Evolutionary conservation across 1,140 invertebrate genomes (phyloP).

Genomic region (Atta colombica): DNA sequence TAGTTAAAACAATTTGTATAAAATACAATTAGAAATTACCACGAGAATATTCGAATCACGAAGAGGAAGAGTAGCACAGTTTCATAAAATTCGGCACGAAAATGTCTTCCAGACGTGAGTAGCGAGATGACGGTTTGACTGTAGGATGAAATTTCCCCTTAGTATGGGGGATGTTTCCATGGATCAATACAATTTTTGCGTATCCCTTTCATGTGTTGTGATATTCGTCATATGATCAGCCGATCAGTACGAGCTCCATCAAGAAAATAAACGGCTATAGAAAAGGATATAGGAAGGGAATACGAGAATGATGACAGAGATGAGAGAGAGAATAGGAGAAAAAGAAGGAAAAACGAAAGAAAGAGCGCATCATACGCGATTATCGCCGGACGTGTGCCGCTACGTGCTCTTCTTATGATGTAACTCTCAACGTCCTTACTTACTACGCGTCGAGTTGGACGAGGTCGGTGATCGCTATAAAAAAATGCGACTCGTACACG

Average conservation of each 20-base stretch:
- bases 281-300: background rate
- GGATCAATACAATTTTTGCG: conserved; percentile 80
- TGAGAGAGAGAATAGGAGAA: background rate
- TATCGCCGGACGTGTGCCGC: conserved; percentile 49
- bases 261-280: background rate
- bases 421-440: conserved; percentile 86
- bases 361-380: conserved; percentile 26
- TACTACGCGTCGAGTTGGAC: conserved; percentile 85
- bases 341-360: conserved; percentile 3
- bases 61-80: background rate
- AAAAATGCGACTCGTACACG: conserved; percentile 85
- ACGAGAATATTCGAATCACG: background rate
- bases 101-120: conserved; percentile 39
- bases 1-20: background rate
- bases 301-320: background rate
- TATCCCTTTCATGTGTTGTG: conserved; percentile 37
- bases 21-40: background rate
- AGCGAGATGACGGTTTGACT: conserved; percentile 27
- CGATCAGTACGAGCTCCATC: conserved; percentile 1
- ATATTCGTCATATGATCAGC: conserved; percentile 2
- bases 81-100: conserved; percentile 37
- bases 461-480: conserved; percentile 87
- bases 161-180: conserved; percentile 74
- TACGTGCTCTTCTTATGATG: conserved; percentile 77
- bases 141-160: conserved; percentile 78